Evolutionary conservation across 2,797 vertebrate species (phyloP), one percentile per base, ranked within the genome.

Genomic region (Sebastolobus altivelis): DNA sequence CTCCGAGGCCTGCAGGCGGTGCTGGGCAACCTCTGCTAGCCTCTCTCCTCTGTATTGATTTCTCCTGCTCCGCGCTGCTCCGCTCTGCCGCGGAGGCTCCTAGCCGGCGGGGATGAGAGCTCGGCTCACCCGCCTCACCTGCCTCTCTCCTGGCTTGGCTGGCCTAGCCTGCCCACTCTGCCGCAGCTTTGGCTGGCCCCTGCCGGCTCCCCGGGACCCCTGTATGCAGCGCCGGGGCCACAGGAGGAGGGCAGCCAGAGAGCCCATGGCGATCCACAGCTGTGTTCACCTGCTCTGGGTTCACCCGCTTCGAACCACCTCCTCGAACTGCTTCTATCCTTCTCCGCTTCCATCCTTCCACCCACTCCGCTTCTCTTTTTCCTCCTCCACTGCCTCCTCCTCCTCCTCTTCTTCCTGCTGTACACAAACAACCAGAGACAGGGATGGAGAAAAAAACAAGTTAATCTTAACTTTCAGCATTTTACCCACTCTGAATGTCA

Each of bases 21-120:
- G 80, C 87, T 94, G 94, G 93, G 91, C 91, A 95, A 96, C 95
- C 96, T 95, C 95, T 95, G 94, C 95, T 95, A 86, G 94, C 94
- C 94, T 96, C 93, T 94, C 94, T 96, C 93, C 95, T 94, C 92
- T 80, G 81, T 95, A 96, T 96, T 94, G 96, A 96, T 96, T 96
- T 95, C 93, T 93, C 90, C 92, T 93, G 93, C 93, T 93, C 93
- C 83, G 65, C 77, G 75, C 83, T 91, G 89, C 92, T 94, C 93
- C 89, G 78, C 85, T 88, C 88, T 92, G 92, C 92, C 76, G 89
- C 80, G 85, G 92, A 93, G 92, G 93, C 92, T 93, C 90, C 93
- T 95, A 88, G 96, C 96, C 94, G 87, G 93, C 93, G 95, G 96
- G 95, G 92, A 92, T 75, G 92, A 93, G 93, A 81, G 94, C 92